Conservation (phyloP, 2,797 vertebrate genomes). For the Gymnoscopelus microlampas region DNA sequence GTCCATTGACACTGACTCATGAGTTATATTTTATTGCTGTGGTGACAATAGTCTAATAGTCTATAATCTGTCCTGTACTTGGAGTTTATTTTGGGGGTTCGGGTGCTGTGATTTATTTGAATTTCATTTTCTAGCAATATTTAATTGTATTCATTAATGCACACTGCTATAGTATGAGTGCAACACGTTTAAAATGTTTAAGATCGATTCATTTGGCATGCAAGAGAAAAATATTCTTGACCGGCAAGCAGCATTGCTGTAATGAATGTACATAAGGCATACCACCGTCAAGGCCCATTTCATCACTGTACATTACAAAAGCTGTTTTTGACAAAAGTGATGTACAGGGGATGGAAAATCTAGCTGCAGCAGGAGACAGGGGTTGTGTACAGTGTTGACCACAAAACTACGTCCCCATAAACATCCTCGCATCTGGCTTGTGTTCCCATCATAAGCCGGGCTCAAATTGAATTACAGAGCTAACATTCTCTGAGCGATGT, state of each 20-base stretch:
- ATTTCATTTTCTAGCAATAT: not conserved
- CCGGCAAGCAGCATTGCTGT: conserved; percentile 24
- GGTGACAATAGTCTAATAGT: conserved; percentile 1
- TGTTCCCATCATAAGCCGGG: conserved; percentile 69
- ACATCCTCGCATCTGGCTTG: conserved; percentile 78
- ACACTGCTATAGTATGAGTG: too few species aligned
- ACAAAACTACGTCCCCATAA: conserved; percentile 73
- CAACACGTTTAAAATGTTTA: too few species aligned
- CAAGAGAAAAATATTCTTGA: not conserved
- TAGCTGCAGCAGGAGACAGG: conserved; percentile 49
- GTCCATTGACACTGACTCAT: not conserved
- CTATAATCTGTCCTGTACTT: conserved; percentile 1
- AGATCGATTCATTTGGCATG: too few species aligned
- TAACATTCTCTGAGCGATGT: conserved; percentile 65
- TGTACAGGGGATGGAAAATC: conserved; percentile 64
- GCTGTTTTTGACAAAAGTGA: conserved; percentile 51
- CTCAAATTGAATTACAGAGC: conserved; percentile 69
- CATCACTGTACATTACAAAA: conserved; percentile 37
- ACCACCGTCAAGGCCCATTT: conserved; percentile 32
- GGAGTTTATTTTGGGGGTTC: not conserved
- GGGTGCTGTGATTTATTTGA: not conserved
- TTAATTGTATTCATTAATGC: not conserved
- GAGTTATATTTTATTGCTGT: conserved; percentile 20
- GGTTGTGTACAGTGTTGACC: conserved; percentile 71
- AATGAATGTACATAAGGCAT: conserved; percentile 41